Base-by-base conservation (phyloP, 1,140 invertebrate species). In the Manduca sexta region DNA sequence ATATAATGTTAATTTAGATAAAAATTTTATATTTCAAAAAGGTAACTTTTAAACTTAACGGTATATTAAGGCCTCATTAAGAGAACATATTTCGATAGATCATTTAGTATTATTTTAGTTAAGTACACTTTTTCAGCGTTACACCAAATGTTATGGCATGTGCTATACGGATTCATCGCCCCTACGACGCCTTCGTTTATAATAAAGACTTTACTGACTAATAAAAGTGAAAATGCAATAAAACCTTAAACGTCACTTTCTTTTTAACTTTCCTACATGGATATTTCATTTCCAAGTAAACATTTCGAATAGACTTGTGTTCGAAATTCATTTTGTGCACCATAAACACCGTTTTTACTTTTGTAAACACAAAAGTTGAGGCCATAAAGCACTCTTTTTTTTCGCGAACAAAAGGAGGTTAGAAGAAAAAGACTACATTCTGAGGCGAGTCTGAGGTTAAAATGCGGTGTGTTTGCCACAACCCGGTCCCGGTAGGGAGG, bases 211-310 rank as follows among this genome's bases (percentile, higher is more conserved):
- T 26, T n/a, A n/a, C n/a, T n/a, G n/a, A n/a, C n/a, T n/a, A 8
- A 1, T 26, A 26, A 26, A 26, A 26, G 21, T 26, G 21, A 8
- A 26, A 26, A 26, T 26, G 8, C 21, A 26, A 26, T 26, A 26
- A 26, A 47, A 79, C 74, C 75, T 79, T 58, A 69, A 77, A 84
- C 14, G 66, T 68, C 43, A 84, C 80, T 68, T 71, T 74, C 62
- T 80, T 80, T 66, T 67, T 76, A 30, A 42, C 50, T 39, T 70
- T 78, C 49, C 55, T 71, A 51, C 70, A 18, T 3, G 38, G 18
- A 30, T 21, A 73, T 59, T 75, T 81, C 30, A 80, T 54, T 64
- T 76, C 76, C 37, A 78, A 74, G 56, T 67, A 67, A 41, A 69
- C 56, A 54, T 67, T 63, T 17, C 64, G 63, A 35, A 62, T 54